A percentile compares a stretch with the other conserved stretches of the same genome.
Evolutionary conservation across 1,140 invertebrate genomes (phyloP).

Genomic region (Drosophila persimilis): DNA sequence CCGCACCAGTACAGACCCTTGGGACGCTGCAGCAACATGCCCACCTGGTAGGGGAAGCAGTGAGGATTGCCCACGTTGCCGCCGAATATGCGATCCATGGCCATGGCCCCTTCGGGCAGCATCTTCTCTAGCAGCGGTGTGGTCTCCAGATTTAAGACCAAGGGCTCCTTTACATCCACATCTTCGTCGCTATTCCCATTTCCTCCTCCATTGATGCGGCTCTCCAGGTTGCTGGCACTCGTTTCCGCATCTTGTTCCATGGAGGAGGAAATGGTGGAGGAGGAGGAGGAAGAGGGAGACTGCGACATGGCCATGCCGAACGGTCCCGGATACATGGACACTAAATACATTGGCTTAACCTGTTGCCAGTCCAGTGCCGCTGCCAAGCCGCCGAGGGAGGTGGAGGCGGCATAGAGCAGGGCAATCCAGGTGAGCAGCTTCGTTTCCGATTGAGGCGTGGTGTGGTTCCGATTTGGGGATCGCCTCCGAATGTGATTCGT

Average conservation of each 20-base stretch:
- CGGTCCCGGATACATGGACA: conserved; percentile 72
- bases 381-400: conserved; percentile 13
- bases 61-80: conserved; percentile 75
- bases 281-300: conserved; percentile 19
- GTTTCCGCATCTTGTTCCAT: conserved; percentile 67
- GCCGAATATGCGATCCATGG: conserved; percentile 81
- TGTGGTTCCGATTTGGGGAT: neutral
- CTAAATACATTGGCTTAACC: conserved; percentile 81
- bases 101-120: conserved; percentile 72
- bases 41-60: conserved; percentile 82
- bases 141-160: conserved; percentile 72
- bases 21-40: conserved; percentile 74
- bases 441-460: conserved; percentile 16
- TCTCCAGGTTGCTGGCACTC: conserved; percentile 61
- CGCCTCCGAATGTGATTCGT: conserved; percentile 4
- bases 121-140: conserved; percentile 65
- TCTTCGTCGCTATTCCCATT: conserved; percentile 36
- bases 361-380: conserved; percentile 71
- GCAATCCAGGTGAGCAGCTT: conserved; percentile 42
- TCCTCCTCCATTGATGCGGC: conserved; percentile 29
- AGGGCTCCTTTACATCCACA: conserved; percentile 45
- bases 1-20: conserved; percentile 84
- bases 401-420: conserved; percentile 30
- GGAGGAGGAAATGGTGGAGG: conserved; percentile 46
- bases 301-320: conserved; percentile 32